Conservation (phyloP, 2,113 vertebrate species). For the Archocentrus centrarchus region DNA sequence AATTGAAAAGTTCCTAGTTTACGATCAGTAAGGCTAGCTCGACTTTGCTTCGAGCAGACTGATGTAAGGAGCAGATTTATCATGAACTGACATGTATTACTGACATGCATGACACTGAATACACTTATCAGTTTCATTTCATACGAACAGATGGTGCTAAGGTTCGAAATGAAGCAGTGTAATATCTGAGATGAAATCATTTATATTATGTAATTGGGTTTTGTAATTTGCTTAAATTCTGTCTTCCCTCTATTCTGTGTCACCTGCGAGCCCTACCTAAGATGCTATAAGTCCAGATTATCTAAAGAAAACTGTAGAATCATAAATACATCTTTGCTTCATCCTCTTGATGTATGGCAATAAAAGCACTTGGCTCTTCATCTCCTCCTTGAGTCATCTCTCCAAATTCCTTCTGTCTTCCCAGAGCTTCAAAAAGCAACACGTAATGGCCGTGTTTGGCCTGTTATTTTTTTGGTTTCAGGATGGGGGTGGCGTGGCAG, state of each 20-base stretch:
- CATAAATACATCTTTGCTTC: conserved; percentile 49
- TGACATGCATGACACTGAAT: conserved; percentile 31
- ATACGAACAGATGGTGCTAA: conserved; percentile 43
- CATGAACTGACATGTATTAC: not conserved
- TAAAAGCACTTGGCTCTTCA: conserved; percentile 52
- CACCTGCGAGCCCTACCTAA: conserved; percentile 22
- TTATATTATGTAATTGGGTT: conserved; percentile 11
- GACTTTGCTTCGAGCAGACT: not conserved
- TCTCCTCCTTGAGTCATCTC: conserved; percentile 66
- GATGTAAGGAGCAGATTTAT: conserved; percentile 1
- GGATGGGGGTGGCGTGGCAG: conserved; percentile 65
- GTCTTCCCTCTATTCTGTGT: not conserved
- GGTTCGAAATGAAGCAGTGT: conserved; percentile 12
- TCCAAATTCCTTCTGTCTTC: conserved; percentile 70
- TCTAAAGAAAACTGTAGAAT: conserved; percentile 16
- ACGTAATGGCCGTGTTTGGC: conserved; percentile 57
- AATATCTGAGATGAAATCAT: conserved; percentile 27
- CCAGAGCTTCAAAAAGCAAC: conserved; percentile 65
- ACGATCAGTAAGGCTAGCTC: not conserved
- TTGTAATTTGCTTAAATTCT: conserved; percentile 17
- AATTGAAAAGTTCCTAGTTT: not conserved
- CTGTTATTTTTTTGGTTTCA: conserved; percentile 55
- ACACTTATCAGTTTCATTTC: conserved; percentile 9
- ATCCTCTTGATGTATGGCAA: conserved; percentile 44
- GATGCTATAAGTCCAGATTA: conserved; percentile 14